Conservation (phyloP, 1,140 invertebrate species). For the Onthophagus taurus region DNA sequence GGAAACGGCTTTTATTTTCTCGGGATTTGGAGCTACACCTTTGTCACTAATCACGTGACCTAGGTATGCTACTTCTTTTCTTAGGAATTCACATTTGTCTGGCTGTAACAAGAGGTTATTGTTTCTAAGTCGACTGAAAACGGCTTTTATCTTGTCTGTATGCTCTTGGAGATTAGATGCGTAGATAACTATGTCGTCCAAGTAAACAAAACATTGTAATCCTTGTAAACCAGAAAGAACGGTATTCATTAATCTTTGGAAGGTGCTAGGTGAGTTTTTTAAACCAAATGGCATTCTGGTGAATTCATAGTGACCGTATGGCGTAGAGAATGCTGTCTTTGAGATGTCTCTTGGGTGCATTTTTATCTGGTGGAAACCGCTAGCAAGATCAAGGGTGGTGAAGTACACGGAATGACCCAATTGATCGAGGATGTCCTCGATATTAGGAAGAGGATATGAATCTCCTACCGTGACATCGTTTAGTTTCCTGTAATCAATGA, state of each 20-base stretch:
- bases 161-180: slow-evolving; percentile 26
- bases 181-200: slow-evolving; percentile 38
- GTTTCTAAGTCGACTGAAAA: slow-evolving; percentile 26
- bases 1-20: slow-evolving; percentile 23
- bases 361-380: slow-evolving; percentile 42
- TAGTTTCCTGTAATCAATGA: slow-evolving; percentile 31
- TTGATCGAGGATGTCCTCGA: slow-evolving; percentile 18
- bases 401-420: slow-evolving; percentile 35
- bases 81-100: slow-evolving; percentile 25
- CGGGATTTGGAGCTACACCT: slow-evolving; percentile 20
- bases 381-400: slow-evolving; percentile 38
- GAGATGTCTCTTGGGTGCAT: slow-evolving; percentile 28
- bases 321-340: slow-evolving; percentile 37
- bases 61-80: slow-evolving; percentile 32
- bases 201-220: slow-evolving; percentile 33
- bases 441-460: slow-evolving; percentile 42
- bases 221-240: too few relatives aligned
- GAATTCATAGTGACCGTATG: slow-evolving; percentile 27
- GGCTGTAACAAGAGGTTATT: slow-evolving; percentile 18
- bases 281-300: too few relatives aligned
- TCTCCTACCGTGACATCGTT: slow-evolving; percentile 30
- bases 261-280: too few relatives aligned
- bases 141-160: slow-evolving; percentile 26
- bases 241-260: too few relatives aligned
- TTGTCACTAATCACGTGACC: slow-evolving; percentile 26